Base-by-base conservation (phyloP, 2,797 vertebrate genomes). In the Hemitrygon akajei region DNA sequence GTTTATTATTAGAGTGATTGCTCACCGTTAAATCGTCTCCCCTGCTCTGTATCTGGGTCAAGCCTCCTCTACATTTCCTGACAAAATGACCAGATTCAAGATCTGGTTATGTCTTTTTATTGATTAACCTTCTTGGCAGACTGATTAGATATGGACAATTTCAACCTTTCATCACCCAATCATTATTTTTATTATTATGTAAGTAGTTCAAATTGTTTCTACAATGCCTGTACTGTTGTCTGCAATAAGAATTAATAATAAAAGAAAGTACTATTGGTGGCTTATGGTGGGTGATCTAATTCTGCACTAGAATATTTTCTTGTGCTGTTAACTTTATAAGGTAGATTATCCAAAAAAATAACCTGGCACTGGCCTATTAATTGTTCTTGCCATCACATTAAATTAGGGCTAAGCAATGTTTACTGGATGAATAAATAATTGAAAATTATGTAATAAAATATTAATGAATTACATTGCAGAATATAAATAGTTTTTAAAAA, bases 371-470 rank as follows among this genome's bases (percentile, higher is more conserved):
- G 73, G 66, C 37, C 91, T 75, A 47, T 73, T 73, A 47, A 47
- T 73, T 92, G 69, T 47, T 69, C 87, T 71, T 47, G 91, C 1
- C 69, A 73, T 37, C 71, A 75, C 91, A 30, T 56, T 92, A 92
- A 91, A 47, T 92, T 92, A 73, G 91, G 40, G 40, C 40, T 22
- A 92, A 92, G 91, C 91, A 92, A 56, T 75, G 73, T 92, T 92
- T 75, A 75, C 91, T 92, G 91, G 71, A 92, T 73, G 37, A 92
- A 92, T 92, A 47, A 47, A 73, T 92, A 56, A 56, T 47, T 92
- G 69, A 75, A 56, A 92, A 73, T 75, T 47, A 75, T 56, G 60
- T 92, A 92, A 92, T 73, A 92, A 75, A 37, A 75, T 30, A 75
- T 92, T 47, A 25, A 66, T 89, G 18, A 60, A 73, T 92, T 73